Evolutionary conservation across 1,140 invertebrate genomes (phyloP).

Genomic region (Drosophila ercepeae): DNA sequence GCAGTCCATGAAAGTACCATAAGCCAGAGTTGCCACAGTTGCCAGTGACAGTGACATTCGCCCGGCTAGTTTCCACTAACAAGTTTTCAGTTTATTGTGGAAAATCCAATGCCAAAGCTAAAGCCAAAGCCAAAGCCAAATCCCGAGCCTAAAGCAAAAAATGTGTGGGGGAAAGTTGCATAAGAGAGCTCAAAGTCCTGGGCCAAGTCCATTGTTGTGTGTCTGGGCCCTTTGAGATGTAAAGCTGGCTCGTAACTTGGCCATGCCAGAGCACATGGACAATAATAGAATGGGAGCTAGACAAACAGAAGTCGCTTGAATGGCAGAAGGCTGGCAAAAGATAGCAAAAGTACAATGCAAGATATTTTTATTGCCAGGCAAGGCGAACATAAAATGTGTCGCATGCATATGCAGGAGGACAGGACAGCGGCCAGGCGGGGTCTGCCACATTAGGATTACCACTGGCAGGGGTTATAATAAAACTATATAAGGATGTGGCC

Average conservation of each 20-base stretch:
- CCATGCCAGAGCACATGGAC: constrained; percentile 20
- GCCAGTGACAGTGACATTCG: constrained; percentile 59
- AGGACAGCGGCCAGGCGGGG: constrained; percentile 19
- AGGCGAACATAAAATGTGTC: constrained; percentile 76
- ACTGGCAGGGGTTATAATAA: constrained; percentile 57
- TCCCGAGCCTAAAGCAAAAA: constrained; percentile 60
- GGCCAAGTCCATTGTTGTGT: constrained; percentile 58
- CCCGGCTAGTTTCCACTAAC: constrained; percentile 45
- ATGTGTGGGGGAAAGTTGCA: constrained; percentile 53
- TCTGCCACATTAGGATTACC: constrained; percentile 59
- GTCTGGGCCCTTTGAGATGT: constrained; percentile 40
- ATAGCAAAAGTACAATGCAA: constrained; percentile 75
- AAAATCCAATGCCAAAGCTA: constrained; percentile 43
- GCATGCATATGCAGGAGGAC: constrained; percentile 63
- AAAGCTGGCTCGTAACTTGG: constrained; percentile 63
- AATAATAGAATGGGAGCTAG: constrained; percentile 30
- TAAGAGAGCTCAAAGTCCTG: constrained; percentile 66
- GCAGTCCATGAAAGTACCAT: constrained; percentile 50
- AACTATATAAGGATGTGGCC: constrained; percentile 78
- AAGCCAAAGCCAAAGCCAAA: constrained; percentile 59
- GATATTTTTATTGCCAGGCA: constrained; percentile 78
- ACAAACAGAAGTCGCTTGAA: constrained; percentile 15
- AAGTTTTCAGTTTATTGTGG: constrained; percentile 77
- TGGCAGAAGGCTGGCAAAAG: constrained; percentile 43
- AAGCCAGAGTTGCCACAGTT: constrained; percentile 45